A percentile compares a stretch with the other conserved stretches of the same genome.
Evolutionary conservation across 2,888 invertebrate genomes (phyloP).

Genomic region (Agriotes lineatus): DNA sequence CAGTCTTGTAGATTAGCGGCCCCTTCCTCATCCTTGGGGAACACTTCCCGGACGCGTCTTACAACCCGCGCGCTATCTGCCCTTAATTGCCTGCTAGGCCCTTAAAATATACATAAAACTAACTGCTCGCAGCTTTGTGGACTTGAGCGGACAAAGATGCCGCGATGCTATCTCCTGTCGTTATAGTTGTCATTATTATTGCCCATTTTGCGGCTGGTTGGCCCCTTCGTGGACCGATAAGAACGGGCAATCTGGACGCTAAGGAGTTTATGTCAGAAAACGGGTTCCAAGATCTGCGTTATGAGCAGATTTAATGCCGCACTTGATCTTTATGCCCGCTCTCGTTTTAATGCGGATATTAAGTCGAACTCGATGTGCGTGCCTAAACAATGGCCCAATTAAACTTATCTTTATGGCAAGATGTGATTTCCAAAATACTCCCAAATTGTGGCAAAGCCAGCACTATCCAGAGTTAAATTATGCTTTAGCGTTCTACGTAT

Average conservation of each 20-base stretch:
- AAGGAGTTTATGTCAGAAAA: slow-evolving; percentile 39
- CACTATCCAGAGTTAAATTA: no score
- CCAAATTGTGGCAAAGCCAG: no score
- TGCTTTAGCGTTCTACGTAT: no score
- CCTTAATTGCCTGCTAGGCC: slow-evolving; percentile 55
- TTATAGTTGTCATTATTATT: slow-evolving; percentile 52
- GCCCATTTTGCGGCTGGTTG: slow-evolving; percentile 48
- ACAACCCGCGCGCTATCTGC: slow-evolving; percentile 55
- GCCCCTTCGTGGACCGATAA: slow-evolving; percentile 36
- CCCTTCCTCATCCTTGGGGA: slow-evolving; percentile 60
- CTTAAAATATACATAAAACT: slow-evolving; percentile 60
- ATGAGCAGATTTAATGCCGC: slow-evolving; percentile 18
- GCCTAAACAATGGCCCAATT: slow-evolving; percentile 8
- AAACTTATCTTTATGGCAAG: background rate
- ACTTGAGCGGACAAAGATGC: slow-evolving; percentile 54
- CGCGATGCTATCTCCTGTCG: slow-evolving; percentile 52
- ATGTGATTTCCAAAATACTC: background rate
- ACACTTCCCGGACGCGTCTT: slow-evolving; percentile 63
- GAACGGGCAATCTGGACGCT: slow-evolving; percentile 32
- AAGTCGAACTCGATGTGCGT: background rate
- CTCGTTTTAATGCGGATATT: slow-evolving; percentile 13
- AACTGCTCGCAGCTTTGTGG: slow-evolving; percentile 58
- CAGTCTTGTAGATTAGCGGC: slow-evolving; percentile 62
- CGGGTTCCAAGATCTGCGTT: slow-evolving; percentile 29
- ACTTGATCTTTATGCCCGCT: slow-evolving; percentile 12